Base-by-base conservation (phyloP, 2,888 invertebrate species). In the Chrysolina haemoptera region DNA sequence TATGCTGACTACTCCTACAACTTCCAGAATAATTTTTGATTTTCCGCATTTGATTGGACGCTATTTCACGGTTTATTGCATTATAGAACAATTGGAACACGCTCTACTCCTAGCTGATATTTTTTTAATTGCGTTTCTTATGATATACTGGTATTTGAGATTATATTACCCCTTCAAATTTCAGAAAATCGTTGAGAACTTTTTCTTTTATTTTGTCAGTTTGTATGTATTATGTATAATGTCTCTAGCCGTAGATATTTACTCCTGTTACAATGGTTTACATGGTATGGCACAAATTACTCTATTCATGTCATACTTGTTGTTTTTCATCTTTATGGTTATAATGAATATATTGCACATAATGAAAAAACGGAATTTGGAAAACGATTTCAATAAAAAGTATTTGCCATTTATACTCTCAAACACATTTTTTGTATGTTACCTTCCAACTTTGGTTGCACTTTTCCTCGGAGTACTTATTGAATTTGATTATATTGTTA, bases 311-410 rank as follows among this genome's bases (percentile, higher is more conserved):
- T 11, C n/a, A n/a, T 27, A 71, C 48, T 46, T 76, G 48, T 43
- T 64, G 14, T 76, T 55, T 40, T 11, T 69, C 1, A 12, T 74
- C 12, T 77, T 77, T 43, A 77, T 72, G 63, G 18, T 77, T 11
- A 18, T 75, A 5, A 73, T 77, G 53, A 75, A 73, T 16, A 73
- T 73, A 18, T 22, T 62, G 18, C 71, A 74, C 62, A 12, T 50
- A 11, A 43, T 70, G 22, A 74, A 71, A 20, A 70, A 43, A 43
- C 35, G 53, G 22, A 70, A 65, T 43, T 63, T 68, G 12, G 12
- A 14, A 8, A 48, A 67, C 8, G 14, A 48, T 8, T 48, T 43
- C 18, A 14, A 55, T 14, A 43, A 5, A 1, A 63, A 59, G 0
- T 41, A 70, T 59, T 18, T 50, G 4, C 62, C 65, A 8, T 53